Evolutionary conservation across 2,888 invertebrate genomes (phyloP), one percentile per base, ranked within the genome.

Genomic region (Drosophila ustulata): DNA sequence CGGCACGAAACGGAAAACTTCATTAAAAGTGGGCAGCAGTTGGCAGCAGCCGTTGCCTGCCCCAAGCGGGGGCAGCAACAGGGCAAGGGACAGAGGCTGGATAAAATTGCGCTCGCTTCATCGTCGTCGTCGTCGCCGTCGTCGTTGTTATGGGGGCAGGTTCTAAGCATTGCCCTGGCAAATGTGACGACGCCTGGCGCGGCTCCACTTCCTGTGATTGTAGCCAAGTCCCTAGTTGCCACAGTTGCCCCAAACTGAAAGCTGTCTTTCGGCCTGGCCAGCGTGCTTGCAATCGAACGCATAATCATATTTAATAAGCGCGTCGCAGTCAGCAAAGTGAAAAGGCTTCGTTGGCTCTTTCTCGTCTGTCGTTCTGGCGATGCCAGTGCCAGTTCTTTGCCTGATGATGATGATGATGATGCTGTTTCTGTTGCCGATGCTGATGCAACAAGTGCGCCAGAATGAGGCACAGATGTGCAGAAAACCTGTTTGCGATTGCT

Each of bases 401-500:
- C 3, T 67, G 53, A 18, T 64, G 68, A 0, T 65, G 66, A 11
- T 57, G 62, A 4, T 69, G 52, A 6, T 66, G 56, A 5, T 64
- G 67, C 7, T 41, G 39, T 5, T 41, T 13, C 13, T 1, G 49
- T 1, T 67, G 65, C 9, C 65, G 72, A 11, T 66, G 83, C 63
- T 86, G 87, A 73, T 78, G 89, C 89, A 88, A 88, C 89, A 84
- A 84, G 84, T 87, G 89, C 87, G 66, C 66, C 77, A 89, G 90
- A 82, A 86, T 75, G 75, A 80, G 77, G 75, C 76, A 82, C 90
- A 90, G 90, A 89, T 90, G 91, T 85, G 83, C 82, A 59, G 58
- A 57, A 76, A 85, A 90, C 88, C 76, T 75, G 90, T 89, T 82
- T 8, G 34, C 23, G 59, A 70, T 67, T 71, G 78, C 83, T 70